These are phyloP conservation scores for Globicephala melas DNA, from an alignment of 2,113 vertebrate species.

Conservation along the genomic window DNA sequence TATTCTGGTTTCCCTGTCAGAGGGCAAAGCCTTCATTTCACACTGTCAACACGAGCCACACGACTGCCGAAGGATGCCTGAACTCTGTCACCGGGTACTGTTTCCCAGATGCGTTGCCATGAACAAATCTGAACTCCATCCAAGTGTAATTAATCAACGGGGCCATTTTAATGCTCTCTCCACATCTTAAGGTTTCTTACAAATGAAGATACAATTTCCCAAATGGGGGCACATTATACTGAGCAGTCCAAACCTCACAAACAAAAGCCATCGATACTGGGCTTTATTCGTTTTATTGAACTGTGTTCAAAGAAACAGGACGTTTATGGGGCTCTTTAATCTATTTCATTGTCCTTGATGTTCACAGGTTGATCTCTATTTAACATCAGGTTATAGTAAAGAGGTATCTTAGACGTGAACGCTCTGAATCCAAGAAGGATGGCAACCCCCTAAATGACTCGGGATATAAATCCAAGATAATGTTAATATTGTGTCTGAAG, in stretches of 20 bases:
- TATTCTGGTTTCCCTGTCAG: constrained; percentile 14
- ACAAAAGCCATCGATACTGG: background rate
- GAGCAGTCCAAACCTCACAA: background rate
- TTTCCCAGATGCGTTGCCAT: constrained; percentile 34
- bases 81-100: constrained; percentile 16
- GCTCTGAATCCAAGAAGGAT: background rate
- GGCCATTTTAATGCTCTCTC: background rate
- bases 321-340: background rate
- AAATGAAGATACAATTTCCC: constrained; percentile 40
- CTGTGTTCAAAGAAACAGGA: constrained; percentile 23
- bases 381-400: background rate
- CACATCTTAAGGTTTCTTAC: constrained; percentile 34
- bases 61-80: constrained; percentile 9
- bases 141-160: constrained; percentile 41
- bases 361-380: background rate
- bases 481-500: background rate
- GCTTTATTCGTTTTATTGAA: constrained; percentile 30
- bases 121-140: constrained; percentile 35
- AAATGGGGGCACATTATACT: constrained; percentile 2
- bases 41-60: background rate
- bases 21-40: constrained; percentile 57
- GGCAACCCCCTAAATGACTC: background rate
- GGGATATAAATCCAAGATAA: constrained; percentile 24
- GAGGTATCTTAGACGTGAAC: background rate
- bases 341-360: background rate